phyloP scores from a whole-genome alignment of 2,888 invertebrate genomes.

The Thysanoteuthis rhombus region DNA sequence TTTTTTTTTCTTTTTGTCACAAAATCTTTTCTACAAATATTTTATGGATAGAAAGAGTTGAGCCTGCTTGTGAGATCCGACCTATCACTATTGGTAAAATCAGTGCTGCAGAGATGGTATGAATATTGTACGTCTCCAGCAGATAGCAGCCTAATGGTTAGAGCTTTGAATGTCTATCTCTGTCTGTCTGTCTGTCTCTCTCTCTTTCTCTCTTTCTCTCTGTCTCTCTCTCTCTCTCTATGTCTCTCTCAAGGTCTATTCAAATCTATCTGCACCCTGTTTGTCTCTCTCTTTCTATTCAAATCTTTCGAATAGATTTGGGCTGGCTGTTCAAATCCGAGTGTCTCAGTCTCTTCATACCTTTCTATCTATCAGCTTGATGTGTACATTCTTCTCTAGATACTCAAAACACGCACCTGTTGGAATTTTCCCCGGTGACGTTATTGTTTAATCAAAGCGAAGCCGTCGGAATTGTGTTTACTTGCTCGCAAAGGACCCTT shows the following conservation, averaged over 20 bases:
- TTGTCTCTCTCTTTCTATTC: not conserved
- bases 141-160: too few relatives aligned
- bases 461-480: not conserved
- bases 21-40: too few relatives aligned
- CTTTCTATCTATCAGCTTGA: not conserved
- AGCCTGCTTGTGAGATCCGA: too few relatives aligned
- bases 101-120: too few relatives aligned
- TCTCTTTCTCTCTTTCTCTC: not conserved
- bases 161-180: too few relatives aligned
- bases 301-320: not conserved
- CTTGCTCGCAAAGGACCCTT: not conserved
- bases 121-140: too few relatives aligned
- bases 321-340: not conserved
- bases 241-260: too few relatives aligned
- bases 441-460: not conserved
- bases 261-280: not conserved
- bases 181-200: not conserved
- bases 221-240: not conserved
- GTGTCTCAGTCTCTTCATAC: not conserved
- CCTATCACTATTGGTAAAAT: too few relatives aligned
- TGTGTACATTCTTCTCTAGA: not conserved
- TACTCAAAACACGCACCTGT: not conserved
- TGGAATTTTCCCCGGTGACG: not conserved
- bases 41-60: too few relatives aligned
- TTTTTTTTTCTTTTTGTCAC: too few relatives aligned